Percentiles rank a stretch among this genome's conserved stretches.
phyloP scores from a whole-genome alignment of 2,113 vertebrate species.

The Amphilophus citrinellus region DNA sequence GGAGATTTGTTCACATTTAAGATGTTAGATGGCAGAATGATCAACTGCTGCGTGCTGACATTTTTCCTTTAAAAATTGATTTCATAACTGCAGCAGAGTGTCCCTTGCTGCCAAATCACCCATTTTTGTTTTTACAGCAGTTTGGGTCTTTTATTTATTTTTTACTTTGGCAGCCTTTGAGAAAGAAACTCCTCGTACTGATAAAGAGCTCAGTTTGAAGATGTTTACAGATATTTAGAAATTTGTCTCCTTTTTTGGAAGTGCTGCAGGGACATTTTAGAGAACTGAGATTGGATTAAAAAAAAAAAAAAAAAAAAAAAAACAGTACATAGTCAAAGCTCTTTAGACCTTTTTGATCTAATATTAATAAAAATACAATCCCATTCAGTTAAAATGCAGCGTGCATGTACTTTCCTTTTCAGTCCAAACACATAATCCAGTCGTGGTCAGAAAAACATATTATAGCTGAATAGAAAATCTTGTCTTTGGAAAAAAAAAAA shows the following conservation, averaged over 20 bases:
- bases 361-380: conserved; percentile 30
- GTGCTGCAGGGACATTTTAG: background rate
- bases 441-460: conserved; percentile 39
- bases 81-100: background rate
- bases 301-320: background rate
- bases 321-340: conserved; percentile 10
- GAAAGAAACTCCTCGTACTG: background rate
- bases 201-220: conserved; percentile 14
- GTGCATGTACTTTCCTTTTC: background rate
- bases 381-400: background rate
- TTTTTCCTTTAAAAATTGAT: conserved; percentile 5
- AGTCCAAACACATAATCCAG: conserved; percentile 53
- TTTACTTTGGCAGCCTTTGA: background rate
- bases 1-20: conserved; percentile 13
- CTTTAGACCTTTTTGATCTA: conserved; percentile 20
- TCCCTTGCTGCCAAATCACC: conserved; percentile 1
- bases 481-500: conserved; percentile 4
- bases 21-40: conserved; percentile 14
- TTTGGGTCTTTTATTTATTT: background rate
- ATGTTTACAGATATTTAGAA: background rate
- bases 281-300: background rate
- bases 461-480: conserved; percentile 29
- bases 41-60: conserved; percentile 33
- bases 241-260: background rate
- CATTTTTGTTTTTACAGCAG: background rate